Percentiles rank a stretch among this genome's conserved stretches.
Conservation (phyloP, 2,797 vertebrate species). For the Liparis tanakae region DNA sequence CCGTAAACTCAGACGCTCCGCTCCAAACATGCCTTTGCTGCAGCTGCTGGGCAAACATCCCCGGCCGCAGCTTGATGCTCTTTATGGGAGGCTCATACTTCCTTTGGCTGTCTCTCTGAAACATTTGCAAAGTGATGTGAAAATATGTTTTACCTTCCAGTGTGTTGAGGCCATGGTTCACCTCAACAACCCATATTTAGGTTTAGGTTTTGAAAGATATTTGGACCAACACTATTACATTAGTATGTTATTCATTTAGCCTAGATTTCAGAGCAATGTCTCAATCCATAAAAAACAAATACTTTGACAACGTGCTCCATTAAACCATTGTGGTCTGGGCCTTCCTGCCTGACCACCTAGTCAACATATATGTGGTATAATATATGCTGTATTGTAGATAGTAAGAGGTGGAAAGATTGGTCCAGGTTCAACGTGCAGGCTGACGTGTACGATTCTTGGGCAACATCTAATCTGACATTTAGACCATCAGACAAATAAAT, state of each 20-base stretch:
- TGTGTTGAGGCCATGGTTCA: conserved; percentile 32
- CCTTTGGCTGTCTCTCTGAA: conserved; percentile 39
- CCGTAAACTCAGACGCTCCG: conserved; percentile 33
- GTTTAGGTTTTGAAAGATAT: neutral
- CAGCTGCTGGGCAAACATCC: conserved; percentile 55
- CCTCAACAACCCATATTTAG: conserved; percentile 15
- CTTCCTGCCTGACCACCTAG: neutral
- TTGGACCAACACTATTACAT: neutral
- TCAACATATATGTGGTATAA: neutral
- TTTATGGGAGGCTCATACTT: conserved; percentile 46
- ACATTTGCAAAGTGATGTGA: conserved; percentile 47
- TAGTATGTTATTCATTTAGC: neutral
- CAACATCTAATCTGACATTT: neutral
- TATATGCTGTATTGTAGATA: neutral
- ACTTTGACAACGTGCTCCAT: neutral
- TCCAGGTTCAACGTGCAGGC: neutral
- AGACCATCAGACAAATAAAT: neutral
- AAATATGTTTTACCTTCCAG: conserved; percentile 48
- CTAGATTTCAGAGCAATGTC: neutral
- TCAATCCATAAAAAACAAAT: too few species aligned
- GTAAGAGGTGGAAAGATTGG: neutral
- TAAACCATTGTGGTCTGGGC: neutral
- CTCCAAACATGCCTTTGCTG: conserved; percentile 47
- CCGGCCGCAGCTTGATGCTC: conserved; percentile 34
- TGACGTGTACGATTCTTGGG: neutral